Evolutionary conservation across 2,888 invertebrate genomes (phyloP), one percentile per base, ranked within the genome.

Genomic region (Desoria tigrina): DNA sequence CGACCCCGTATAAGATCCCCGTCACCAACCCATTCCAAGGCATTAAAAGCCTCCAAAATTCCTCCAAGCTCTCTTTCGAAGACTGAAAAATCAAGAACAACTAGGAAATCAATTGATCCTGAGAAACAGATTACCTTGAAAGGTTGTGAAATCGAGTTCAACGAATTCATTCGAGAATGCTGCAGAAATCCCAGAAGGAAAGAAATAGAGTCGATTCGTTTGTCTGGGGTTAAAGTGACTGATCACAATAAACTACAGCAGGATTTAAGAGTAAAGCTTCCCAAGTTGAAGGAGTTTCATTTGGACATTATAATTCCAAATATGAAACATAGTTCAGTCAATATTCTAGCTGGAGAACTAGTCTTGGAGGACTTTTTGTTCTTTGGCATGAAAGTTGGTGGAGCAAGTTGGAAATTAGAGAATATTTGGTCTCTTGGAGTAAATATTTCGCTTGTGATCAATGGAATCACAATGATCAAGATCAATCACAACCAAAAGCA

Each of bases 371-470:
- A 63, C 6, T 53, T 61, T 24, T 26, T 68, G 27, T 68, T 68
- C 39, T 65, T 68, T 37, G 9, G 26, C 1, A 32, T 26, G 4
- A 26, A 39, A 54, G 42, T 57, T 32, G 39, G 50, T 23, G 23
- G 27, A 7, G 1, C 21, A 7, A 24, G 24, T 2, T 65, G 62
- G 65, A 18, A 14, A n/a, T 28, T 51, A 24, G 32, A 55, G 16
- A 58, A 63, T 26, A 21, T 69, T 18, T 69, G 66, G 63, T 11
- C 16, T 39, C 37, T 51, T 28, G 27, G 32, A 1, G 55, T 69
- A 16, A 61, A 69, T 4, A 57, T 69, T 7, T 63, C 61, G 0
- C 23, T 69, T 2, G 54, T 63, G 7, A 53, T 69, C 18, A 69
- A 69, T 45, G 60, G 63, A 11, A 49, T 63, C 2, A 63, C 63